phyloP scores from a whole-genome alignment of 2,797 vertebrate genomes.

The Sebastes baramenuke region DNA sequence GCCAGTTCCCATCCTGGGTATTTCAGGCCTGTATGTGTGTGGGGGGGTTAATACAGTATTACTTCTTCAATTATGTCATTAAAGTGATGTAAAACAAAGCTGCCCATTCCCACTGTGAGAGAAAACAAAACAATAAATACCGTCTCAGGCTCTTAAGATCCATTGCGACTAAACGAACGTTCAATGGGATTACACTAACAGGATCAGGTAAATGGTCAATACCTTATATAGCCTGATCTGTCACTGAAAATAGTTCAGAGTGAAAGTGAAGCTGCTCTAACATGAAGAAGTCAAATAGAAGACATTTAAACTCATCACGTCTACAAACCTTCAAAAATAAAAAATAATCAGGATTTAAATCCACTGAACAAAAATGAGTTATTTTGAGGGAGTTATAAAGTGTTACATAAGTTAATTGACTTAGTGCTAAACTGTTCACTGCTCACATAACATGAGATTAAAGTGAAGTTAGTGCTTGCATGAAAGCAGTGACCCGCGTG shows the following conservation, averaged over 20 bases:
- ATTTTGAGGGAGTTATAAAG: not conserved
- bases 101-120: not conserved
- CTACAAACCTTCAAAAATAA: not conserved
- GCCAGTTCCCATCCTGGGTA: not conserved
- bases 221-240: conserved; percentile 21
- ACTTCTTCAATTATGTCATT: conserved; percentile 29
- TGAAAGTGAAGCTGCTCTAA: not conserved
- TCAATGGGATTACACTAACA: conserved; percentile 51
- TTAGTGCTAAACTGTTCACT: not conserved
- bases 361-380: not conserved
- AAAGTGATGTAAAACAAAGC: conserved; percentile 37
- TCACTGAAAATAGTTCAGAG: not conserved
- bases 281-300: not conserved
- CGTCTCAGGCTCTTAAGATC: not conserved
- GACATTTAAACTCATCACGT: not conserved
- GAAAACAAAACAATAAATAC: conserved; percentile 4
- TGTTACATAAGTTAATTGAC: conserved; percentile 12
- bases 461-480: not conserved
- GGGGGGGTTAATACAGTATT: not conserved
- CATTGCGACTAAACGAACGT: conserved; percentile 3
- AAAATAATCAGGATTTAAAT: not conserved
- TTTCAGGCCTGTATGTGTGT: not conserved
- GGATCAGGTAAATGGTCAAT: conserved; percentile 27
- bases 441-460: conserved; percentile 32
- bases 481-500: not conserved